Evolutionary conservation across 2,113 vertebrate species (phyloP), one percentile per base, ranked within the genome.

Genomic region (Thermophis baileyi): DNA sequence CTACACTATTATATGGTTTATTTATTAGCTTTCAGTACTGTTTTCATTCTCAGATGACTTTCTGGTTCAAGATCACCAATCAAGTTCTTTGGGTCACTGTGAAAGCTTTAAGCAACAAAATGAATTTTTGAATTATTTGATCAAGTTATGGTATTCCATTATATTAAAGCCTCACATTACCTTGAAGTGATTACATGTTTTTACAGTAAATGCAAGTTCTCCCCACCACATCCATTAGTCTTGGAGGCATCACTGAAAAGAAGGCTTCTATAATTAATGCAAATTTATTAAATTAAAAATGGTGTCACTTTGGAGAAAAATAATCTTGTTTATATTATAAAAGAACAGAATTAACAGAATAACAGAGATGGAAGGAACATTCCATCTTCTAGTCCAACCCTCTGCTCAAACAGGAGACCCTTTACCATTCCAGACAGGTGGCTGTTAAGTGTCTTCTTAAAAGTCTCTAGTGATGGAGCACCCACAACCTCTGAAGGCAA

Each of bases 111-210:
- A 95, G 95, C 94, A 94, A 96, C 94, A 95, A 94, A 97, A 96
- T 94, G 55, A 95, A 54, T 85, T 96, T 97, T 94, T 96, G 95
- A 96, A 97, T 96, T 95, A 97, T 97, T 97, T 96, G 22, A 85
- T 88, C 94, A 93, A 93, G 85, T 88, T 60, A 88, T n/a, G 1
- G 3, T 63, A 94, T 96, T 95, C 86, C 25, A 91, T 96, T 97
- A 87, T 94, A 96, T 96, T 94, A 94, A 97, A 91, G 50, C 85
- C 35, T 93, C 30, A 94, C 90, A 92, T 96, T 96, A 93, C 95
- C 95, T 95, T 93, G 95, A 97, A 86, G 93, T 96, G 96, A 96
- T 96, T 95, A 95, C 95, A 96, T 90, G 91, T 91, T 87, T 91
- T 47, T 90, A n/a, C n/a, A n/a, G n/a, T n/a, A 93, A 44, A 11